Evolutionary conservation across 2,113 vertebrate genomes (phyloP).

Genomic region (Laticauda laticaudata): DNA sequence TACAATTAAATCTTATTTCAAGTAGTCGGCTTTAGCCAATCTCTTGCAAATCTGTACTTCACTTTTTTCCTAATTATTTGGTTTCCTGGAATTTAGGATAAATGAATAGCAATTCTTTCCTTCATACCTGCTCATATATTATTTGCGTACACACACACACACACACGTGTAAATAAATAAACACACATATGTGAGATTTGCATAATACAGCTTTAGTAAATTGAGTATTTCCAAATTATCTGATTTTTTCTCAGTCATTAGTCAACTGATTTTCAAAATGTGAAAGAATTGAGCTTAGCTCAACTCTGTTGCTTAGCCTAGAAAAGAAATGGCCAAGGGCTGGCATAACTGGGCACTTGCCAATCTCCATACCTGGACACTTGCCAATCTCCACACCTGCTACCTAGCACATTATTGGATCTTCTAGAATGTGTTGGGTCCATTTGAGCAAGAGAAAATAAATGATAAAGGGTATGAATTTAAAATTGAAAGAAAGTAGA

Average conservation of each 20-base stretch:
- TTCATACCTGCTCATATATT: neutral
- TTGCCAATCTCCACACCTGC: neutral
- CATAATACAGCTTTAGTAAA: neutral
- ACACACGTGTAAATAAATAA: neutral
- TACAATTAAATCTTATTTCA: conserved; percentile 69
- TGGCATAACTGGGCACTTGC: neutral
- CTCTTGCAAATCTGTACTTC: conserved; percentile 47
- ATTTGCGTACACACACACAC: too few species aligned
- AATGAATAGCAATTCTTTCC: conserved; percentile 25
- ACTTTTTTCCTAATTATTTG: conserved; percentile 54
- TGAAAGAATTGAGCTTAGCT: neutral
- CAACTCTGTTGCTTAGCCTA: neutral
- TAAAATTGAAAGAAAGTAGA: neutral
- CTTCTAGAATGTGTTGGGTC: neutral
- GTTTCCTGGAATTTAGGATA: conserved; percentile 62
- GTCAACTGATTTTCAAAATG: neutral
- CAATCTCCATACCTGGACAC: neutral
- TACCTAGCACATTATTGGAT: neutral
- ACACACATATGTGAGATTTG: neutral
- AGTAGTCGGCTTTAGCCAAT: conserved; percentile 63
- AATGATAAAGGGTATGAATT: neutral
- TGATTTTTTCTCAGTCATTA: neutral
- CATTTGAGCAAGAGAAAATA: neutral
- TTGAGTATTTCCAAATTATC: neutral
- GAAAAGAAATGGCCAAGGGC: neutral